Conservation (phyloP, 2,888 invertebrate genomes). For the Hirtodrosophila cameraria region DNA sequence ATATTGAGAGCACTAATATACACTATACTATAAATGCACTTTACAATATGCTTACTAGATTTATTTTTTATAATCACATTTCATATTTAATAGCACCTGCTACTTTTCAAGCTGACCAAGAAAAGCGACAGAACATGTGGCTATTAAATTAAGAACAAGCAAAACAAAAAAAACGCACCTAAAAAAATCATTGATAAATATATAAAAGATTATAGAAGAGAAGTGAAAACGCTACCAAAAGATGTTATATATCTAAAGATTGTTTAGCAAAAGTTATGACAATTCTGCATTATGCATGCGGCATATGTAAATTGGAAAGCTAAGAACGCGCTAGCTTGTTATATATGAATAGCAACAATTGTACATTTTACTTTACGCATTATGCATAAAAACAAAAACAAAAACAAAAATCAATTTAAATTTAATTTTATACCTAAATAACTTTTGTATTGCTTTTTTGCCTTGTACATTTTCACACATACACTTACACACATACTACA, state of each 20-base stretch:
- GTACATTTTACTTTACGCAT: conserved; percentile 71
- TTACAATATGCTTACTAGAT: conserved; percentile 55
- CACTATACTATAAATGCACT: conserved; percentile 20
- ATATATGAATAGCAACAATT: conserved; percentile 75
- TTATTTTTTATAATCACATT: conserved; percentile 60
- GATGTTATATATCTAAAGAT: conserved; percentile 22
- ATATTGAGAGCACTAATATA: conserved; percentile 34
- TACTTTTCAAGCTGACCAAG: conserved; percentile 59
- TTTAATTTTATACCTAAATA: conserved; percentile 65
- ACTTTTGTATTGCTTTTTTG: conserved; percentile 64
- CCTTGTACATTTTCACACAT: conserved; percentile 74
- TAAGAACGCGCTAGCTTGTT: conserved; percentile 71
- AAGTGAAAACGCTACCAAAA: conserved; percentile 21
- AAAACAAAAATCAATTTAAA: conserved; percentile 44
- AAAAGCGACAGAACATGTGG: conserved; percentile 57
- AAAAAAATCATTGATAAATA: conserved; percentile 42
- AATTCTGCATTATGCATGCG: conserved; percentile 63
- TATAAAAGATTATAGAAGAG: conserved; percentile 5
- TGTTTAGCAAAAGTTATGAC: conserved; percentile 65
- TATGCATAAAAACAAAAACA: conserved; percentile 40
- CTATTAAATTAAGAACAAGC: conserved; percentile 30
- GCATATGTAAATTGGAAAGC: conserved; percentile 54
- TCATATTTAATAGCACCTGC: conserved; percentile 54
- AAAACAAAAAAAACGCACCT: conserved; percentile 12
- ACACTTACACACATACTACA: conserved; percentile 31